These are phyloP conservation scores for Columba guinea DNA, from an alignment of 2,797 vertebrate genomes.

Conservation along the genomic window DNA sequence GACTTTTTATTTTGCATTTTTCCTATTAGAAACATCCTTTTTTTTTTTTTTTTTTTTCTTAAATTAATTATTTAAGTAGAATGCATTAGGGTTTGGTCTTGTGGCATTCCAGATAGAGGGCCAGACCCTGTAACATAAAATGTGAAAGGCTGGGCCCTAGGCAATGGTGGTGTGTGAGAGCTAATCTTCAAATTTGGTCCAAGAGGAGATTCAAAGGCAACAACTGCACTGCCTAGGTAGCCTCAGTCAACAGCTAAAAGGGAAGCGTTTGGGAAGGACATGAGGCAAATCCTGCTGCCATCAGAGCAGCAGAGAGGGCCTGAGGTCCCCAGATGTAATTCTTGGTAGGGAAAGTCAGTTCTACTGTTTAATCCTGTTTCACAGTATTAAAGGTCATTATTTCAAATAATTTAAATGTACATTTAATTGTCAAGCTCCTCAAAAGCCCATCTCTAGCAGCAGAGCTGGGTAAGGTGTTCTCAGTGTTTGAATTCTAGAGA, in stretches of 20 bases:
- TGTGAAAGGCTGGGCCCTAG: not conserved
- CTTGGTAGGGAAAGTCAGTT: not conserved
- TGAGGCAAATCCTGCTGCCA: not conserved
- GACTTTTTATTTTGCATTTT: not conserved
- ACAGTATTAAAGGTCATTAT: not conserved
- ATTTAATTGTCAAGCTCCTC: not conserved
- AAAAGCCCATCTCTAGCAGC: not conserved
- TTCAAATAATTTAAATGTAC: not conserved
- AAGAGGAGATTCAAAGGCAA: not conserved
- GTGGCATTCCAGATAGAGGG: not conserved
- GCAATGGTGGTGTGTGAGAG: not conserved
- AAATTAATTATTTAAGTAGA: not conserved
- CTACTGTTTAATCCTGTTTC: not conserved
- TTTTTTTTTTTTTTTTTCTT: not conserved
- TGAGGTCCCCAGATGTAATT: not conserved
- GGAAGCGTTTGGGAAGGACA: not conserved
- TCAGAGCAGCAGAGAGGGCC: not conserved
- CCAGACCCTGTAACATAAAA: not conserved
- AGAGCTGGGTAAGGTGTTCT: not conserved
- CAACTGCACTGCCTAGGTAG: not conserved
- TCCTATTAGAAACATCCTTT: not conserved
- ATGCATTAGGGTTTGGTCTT: not conserved
- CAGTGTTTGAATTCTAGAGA: not conserved
- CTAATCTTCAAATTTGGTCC: not conserved
- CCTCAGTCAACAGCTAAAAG: not conserved